Evolutionary conservation across 2,888 invertebrate species (phyloP).

Genomic region (Ochlodes sylvanus): DNA sequence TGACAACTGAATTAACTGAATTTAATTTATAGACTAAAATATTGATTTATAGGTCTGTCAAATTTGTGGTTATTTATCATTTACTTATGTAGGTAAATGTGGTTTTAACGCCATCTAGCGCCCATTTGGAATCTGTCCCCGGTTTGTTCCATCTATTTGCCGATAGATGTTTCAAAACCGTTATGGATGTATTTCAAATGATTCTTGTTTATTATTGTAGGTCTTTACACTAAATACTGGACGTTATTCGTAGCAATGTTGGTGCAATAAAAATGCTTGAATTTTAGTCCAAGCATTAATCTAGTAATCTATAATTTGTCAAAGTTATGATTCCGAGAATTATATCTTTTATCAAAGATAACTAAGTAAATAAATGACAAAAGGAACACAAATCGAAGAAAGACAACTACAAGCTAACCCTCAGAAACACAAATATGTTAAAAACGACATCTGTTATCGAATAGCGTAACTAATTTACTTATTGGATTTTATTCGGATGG

Average conservation of each 20-base stretch:
- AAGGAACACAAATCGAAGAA: too few relatives aligned
- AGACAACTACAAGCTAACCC: too few relatives aligned
- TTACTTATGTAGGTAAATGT: constrained; percentile 21
- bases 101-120: constrained; percentile 45
- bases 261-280: too few relatives aligned
- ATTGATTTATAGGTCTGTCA: neutral
- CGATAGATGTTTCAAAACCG: constrained; percentile 32
- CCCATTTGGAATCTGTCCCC: constrained; percentile 47
- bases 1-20: neutral
- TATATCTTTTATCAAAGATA: neutral
- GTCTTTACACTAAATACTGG: constrained; percentile 35
- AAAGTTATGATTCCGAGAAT: too few relatives aligned
- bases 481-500: constrained; percentile 1
- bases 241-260: constrained; percentile 6
- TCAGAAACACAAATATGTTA: neutral
- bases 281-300: too few relatives aligned
- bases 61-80: neutral
- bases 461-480: neutral
- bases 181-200: constrained; percentile 41
- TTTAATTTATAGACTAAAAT: neutral
- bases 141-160: constrained; percentile 44
- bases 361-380: too few relatives aligned
- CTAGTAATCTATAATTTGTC: too few relatives aligned
- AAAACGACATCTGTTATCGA: constrained; percentile 3
- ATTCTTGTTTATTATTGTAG: constrained; percentile 28